Evolutionary conservation across 2,113 vertebrate genomes (phyloP), one percentile per base, ranked within the genome.

Genomic region (Eudyptes chrysolophus): DNA sequence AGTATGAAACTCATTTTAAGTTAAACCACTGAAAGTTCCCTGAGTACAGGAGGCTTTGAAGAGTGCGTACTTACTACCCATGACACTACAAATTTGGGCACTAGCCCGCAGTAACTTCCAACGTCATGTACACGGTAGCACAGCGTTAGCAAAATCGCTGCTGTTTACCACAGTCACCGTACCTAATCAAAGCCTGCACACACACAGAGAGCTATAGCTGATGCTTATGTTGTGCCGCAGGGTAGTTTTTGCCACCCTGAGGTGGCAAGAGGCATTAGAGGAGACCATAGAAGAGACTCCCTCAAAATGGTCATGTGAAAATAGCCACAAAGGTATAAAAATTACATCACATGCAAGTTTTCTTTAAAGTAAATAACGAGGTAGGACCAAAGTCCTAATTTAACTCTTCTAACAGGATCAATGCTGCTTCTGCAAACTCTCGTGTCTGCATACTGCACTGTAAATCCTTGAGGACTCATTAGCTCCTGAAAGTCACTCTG

Each of bases 1-100:
- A 40, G 24, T n/a, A 60, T 7, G 74, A 95, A 92, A 94, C 78
- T 57, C 60, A 16, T 60, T 93, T 68, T 87, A 95, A 82, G 44
- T 76, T 71, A 93, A 96, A 93, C 84, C 81, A 71, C 82, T 83
- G 92, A 94, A 96, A 96, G 77, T 76, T 84, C 57, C 18, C 77
- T 76, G 70, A 70, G 69, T 60, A 52, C 48, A 48, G 0, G 0
- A 85, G 74, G 81, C 87, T 95, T 94, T 96, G 91, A 96, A 92
- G 42, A 84, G 40, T 16, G 29, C 3, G 5, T 62, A 30, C 57
- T 22, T 66, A 38, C n/a, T 78, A 68, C 61, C 32, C 12, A 8
- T 85, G 84, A 95, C 77, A 84, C 65, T 26, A 87, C 87, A 92
- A 19, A 89, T 91, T 95, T 87, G 11, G 11, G 81, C 40, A 55